phyloP scores from a whole-genome alignment of 2,888 invertebrate species.

The Scrobipalpa atriplicella region DNA sequence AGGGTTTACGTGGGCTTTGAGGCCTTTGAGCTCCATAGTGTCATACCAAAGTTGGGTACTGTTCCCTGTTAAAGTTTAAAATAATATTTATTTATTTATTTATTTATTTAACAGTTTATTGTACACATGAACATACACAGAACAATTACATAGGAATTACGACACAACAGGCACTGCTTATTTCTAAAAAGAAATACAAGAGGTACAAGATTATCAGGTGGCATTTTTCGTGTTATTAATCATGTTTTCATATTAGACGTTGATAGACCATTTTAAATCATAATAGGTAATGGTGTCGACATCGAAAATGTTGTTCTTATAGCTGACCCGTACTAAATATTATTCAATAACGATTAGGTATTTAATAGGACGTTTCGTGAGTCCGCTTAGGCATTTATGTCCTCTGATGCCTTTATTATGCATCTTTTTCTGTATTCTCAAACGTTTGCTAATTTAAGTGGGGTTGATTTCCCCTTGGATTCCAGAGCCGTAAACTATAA shows the following conservation, averaged over 20 bases:
- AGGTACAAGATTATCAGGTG: background rate
- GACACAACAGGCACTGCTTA: too few relatives aligned
- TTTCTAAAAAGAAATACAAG: too few relatives aligned
- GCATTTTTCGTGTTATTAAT: conserved; percentile 27
- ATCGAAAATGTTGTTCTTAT: background rate
- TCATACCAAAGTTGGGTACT: background rate
- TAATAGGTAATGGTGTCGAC: background rate
- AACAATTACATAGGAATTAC: too few relatives aligned
- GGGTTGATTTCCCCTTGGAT: background rate
- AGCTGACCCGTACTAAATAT: background rate
- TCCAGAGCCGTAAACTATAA: too few relatives aligned
- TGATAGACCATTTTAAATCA: conserved; percentile 1
- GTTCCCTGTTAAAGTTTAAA: too few relatives aligned
- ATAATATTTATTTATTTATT: too few relatives aligned
- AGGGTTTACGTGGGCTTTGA: background rate
- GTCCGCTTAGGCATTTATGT: background rate
- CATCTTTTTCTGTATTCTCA: background rate
- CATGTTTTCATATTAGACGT: conserved; percentile 1
- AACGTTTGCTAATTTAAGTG: background rate
- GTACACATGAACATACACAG: too few relatives aligned
- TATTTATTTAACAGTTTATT: too few relatives aligned
- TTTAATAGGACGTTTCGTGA: background rate
- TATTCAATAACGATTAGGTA: background rate
- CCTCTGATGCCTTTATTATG: background rate
- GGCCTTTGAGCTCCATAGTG: background rate